Evolutionary conservation across 1,140 invertebrate genomes (phyloP).

Genomic region (Mylabris phalerata): DNA sequence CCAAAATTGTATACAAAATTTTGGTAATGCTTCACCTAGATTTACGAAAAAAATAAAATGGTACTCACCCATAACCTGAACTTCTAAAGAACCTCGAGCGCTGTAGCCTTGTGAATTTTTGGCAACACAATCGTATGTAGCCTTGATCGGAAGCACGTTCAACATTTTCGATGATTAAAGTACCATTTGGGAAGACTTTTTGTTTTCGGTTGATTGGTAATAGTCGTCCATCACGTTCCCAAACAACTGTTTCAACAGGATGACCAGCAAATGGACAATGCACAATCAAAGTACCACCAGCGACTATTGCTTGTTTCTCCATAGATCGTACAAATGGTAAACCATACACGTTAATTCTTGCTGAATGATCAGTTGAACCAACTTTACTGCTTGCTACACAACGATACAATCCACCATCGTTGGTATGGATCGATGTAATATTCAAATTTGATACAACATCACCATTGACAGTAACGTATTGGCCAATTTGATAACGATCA

Average conservation of each 20-base stretch:
- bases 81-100: slow-evolving; percentile 77
- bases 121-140: slow-evolving; percentile 90
- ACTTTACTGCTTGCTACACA: slow-evolving; percentile 89
- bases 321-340: slow-evolving; percentile 82
- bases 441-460: slow-evolving; percentile 93
- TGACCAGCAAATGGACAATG: slow-evolving; percentile 92
- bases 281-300: slow-evolving; percentile 80
- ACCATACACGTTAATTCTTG: slow-evolving; percentile 87
- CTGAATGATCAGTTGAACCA: slow-evolving; percentile 77
- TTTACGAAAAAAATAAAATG: too few species aligned
- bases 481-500: slow-evolving; percentile 73
- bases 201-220: slow-evolving; percentile 93
- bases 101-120: slow-evolving; percentile 84
- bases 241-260: slow-evolving; percentile 87
- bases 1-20: too few species aligned
- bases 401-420: slow-evolving; percentile 84
- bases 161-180: slow-evolving; percentile 88
- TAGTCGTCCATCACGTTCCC: slow-evolving; percentile 74
- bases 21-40: too few species aligned
- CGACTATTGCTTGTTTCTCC: slow-evolving; percentile 92
- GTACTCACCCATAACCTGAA: slow-evolving; percentile 92
- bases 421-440: slow-evolving; percentile 84
- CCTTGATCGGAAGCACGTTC: slow-evolving; percentile 88
- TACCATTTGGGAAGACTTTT: slow-evolving; percentile 89
- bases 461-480: slow-evolving; percentile 80